A percentile compares a stretch with the other conserved stretches of the same genome.
These are phyloP conservation scores for Allacma fusca DNA, from an alignment of 2,888 invertebrate genomes.

Conservation along the genomic window DNA sequence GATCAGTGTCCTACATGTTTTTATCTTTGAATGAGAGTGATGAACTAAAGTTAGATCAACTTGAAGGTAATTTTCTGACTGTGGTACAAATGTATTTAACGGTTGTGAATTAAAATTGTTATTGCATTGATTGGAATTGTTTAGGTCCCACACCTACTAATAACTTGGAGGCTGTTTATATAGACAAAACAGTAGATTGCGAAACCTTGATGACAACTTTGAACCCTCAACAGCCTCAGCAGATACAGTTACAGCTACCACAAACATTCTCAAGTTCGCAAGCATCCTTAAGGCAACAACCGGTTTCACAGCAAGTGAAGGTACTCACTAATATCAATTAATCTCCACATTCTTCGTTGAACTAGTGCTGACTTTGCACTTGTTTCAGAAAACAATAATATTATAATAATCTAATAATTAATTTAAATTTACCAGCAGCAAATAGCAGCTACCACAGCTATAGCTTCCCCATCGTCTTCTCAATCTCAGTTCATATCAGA, in stretches of 20 bases:
- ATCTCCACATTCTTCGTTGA: too few species aligned
- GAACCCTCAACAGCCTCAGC: constrained; percentile 22
- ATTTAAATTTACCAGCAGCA: not conserved
- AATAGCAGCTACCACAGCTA: not conserved
- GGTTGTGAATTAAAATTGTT: not conserved
- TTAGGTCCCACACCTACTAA: not conserved
- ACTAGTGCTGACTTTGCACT: too few species aligned
- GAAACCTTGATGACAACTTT: constrained; percentile 20
- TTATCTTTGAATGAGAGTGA: constrained; percentile 46
- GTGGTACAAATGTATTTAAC: not conserved
- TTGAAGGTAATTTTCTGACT: not conserved
- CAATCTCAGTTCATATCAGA: constrained; percentile 2
- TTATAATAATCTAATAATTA: not conserved
- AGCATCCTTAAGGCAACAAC: constrained; percentile 19
- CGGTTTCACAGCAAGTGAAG: constrained; percentile 29
- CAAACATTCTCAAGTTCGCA: constrained; percentile 12
- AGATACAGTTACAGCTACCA: not conserved
- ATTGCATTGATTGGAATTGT: not conserved
- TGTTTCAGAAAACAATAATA: too few species aligned
- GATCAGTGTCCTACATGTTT: constrained; percentile 55
- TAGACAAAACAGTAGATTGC: constrained; percentile 27
- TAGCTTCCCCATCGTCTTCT: not conserved
- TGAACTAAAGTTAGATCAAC: constrained; percentile 25
- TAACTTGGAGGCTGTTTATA: constrained; percentile 21
- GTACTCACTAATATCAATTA: not conserved